Evolutionary conservation across 2,797 vertebrate species (phyloP).

Genomic region (Gephyroberyx darwinii): DNA sequence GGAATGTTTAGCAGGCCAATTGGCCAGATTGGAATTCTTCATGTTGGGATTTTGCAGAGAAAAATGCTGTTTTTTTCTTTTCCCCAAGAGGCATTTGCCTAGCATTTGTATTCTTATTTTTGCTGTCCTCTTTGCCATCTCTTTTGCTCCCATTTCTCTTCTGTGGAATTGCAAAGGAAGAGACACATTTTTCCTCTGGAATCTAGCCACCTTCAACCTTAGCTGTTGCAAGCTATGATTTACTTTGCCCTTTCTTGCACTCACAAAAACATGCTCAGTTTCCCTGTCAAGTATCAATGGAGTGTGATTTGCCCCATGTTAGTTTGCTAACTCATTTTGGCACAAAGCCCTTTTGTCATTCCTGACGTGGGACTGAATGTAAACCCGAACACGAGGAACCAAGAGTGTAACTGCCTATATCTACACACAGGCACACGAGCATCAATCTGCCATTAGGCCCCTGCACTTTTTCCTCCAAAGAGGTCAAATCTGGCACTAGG

Average conservation of each 20-base stretch:
- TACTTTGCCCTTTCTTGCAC: slow-evolving; percentile 25
- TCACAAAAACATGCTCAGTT: slow-evolving; percentile 38
- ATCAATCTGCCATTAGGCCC: slow-evolving; percentile 57
- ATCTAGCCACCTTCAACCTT: slow-evolving; percentile 19
- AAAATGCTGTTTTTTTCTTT: slow-evolving; percentile 53
- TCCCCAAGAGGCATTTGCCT: slow-evolving; percentile 74
- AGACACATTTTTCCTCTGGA: slow-evolving; percentile 46
- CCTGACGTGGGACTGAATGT: slow-evolving; percentile 75
- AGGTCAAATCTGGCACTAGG: slow-evolving; percentile 54
- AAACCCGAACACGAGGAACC: slow-evolving; percentile 64
- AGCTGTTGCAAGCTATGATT: slow-evolving; percentile 5
- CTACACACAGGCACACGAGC: slow-evolving; percentile 43
- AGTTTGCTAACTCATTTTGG: slow-evolving; percentile 53
- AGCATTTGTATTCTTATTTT: slow-evolving; percentile 47
- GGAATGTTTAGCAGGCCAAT: slow-evolving; percentile 55
- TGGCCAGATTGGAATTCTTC: slow-evolving; percentile 37
- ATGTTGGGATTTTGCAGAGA: slow-evolving; percentile 55
- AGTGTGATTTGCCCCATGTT: slow-evolving; percentile 20
- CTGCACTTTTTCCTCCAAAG: slow-evolving; percentile 69
- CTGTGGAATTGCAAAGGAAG: slow-evolving; percentile 39
- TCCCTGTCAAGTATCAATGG: slow-evolving; percentile 30
- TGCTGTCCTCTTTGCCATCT: slow-evolving; percentile 25
- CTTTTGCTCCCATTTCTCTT: slow-evolving; percentile 18
- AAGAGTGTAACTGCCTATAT: slow-evolving; percentile 39
- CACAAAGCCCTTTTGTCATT: slow-evolving; percentile 51